Evolutionary conservation across 2,888 invertebrate genomes (phyloP).

Genomic region (Erebia ligea): DNA sequence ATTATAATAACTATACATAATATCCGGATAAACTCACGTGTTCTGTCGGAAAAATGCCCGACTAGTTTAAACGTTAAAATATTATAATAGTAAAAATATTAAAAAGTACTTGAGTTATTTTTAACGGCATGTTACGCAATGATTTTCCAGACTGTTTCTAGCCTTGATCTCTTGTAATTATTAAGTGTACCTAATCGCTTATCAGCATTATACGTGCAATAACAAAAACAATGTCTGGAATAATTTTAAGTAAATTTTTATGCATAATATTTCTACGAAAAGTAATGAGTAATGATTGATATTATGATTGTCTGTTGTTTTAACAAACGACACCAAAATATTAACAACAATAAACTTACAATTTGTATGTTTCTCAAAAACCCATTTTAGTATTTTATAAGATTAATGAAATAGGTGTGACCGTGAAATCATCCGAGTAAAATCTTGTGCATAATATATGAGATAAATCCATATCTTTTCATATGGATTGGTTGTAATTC

Average conservation of each 20-base stretch:
- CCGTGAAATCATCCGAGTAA: background rate
- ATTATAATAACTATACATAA: too few relatives aligned
- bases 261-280: background rate
- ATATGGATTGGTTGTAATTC: background rate
- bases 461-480: background rate
- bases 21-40: too few relatives aligned
- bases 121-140: background rate
- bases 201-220: background rate
- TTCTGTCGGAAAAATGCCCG: too few relatives aligned
- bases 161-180: slow-evolving; percentile 8
- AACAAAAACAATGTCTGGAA: slow-evolving; percentile 9
- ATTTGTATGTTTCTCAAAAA: too few relatives aligned
- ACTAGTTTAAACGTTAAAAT: too few relatives aligned
- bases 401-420: background rate
- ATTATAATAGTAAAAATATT: too few relatives aligned
- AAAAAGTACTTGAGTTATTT: too few relatives aligned
- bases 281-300: background rate
- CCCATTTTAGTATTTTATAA: background rate
- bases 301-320: background rate
- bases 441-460: background rate
- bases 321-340: background rate
- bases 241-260: too few relatives aligned
- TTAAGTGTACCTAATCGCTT: background rate
- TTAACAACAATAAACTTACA: background rate
- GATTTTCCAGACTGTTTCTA: background rate